These are phyloP conservation scores for Cyprinodon tularosa DNA, from an alignment of 2,113 vertebrate species.

Conservation along the genomic window DNA sequence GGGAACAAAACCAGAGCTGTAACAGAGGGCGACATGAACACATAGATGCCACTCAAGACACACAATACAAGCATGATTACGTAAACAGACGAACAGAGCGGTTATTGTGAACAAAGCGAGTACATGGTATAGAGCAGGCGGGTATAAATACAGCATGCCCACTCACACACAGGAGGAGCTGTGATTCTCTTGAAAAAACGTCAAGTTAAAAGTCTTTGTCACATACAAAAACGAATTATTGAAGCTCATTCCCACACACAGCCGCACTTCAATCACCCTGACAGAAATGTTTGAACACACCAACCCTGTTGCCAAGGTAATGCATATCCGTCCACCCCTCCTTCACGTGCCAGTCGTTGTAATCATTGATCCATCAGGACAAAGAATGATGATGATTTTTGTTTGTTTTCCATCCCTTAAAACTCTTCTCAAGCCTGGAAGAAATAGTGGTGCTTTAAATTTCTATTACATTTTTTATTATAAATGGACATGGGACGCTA, in stretches of 20 bases:
- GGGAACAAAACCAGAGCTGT: slow-evolving; percentile 16
- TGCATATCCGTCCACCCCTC: slow-evolving; percentile 14
- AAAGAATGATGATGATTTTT: not conserved
- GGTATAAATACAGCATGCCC: not conserved
- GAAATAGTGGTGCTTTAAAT: not conserved
- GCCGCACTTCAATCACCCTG: slow-evolving; percentile 55
- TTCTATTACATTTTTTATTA: not conserved
- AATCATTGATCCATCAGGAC: slow-evolving; percentile 25
- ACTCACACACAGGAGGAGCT: slow-evolving; percentile 20
- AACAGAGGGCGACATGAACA: slow-evolving; percentile 9
- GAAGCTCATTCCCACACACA: slow-evolving; percentile 38
- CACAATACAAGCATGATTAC: slow-evolving; percentile 15
- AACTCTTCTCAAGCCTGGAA: slow-evolving; percentile 13
- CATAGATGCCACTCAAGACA: slow-evolving; percentile 4
- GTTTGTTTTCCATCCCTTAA: not conserved
- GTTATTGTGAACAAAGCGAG: slow-evolving; percentile 1
- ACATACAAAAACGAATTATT: slow-evolving; percentile 20
- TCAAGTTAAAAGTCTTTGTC: slow-evolving; percentile 27
- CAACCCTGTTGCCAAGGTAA: slow-evolving; percentile 62
- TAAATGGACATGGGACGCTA: not conserved
- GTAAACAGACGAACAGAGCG: slow-evolving; percentile 22
- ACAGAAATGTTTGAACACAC: slow-evolving; percentile 59
- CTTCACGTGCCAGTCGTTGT: slow-evolving; percentile 27
- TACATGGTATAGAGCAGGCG: slow-evolving; percentile 9
- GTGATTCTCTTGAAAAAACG: slow-evolving; percentile 27